phyloP scores from a whole-genome alignment of 2,888 invertebrate genomes.

The Atrina japonica region DNA sequence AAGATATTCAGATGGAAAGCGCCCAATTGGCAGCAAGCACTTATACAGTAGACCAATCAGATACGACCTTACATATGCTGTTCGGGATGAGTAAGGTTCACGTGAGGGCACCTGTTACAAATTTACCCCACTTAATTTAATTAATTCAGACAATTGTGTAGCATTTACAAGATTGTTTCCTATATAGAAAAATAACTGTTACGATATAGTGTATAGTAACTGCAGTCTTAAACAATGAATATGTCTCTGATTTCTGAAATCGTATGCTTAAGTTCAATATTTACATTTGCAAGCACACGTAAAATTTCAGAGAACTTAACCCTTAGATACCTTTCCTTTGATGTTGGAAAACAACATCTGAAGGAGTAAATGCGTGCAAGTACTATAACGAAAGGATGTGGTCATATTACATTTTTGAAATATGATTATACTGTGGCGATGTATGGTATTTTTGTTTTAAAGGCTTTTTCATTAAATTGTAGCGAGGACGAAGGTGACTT shows the following conservation, averaged over 20 bases:
- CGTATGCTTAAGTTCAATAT: constrained; percentile 18
- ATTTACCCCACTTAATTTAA: constrained; percentile 15
- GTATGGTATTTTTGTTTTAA: too few species aligned
- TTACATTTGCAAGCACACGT: constrained; percentile 38
- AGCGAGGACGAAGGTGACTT: too few species aligned
- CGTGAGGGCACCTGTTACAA: constrained; percentile 38
- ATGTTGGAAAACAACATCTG: constrained; percentile 62
- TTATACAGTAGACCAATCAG: constrained; percentile 72
- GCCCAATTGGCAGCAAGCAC: constrained; percentile 77
- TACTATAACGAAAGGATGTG: constrained; percentile 40
- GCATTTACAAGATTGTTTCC: too few species aligned
- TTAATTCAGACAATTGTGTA: not conserved
- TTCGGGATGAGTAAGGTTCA: constrained; percentile 50
- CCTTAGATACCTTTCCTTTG: constrained; percentile 64
- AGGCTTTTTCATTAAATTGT: too few species aligned
- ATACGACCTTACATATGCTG: constrained; percentile 66
- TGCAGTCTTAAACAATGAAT: too few species aligned
- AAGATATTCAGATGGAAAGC: constrained; percentile 74
- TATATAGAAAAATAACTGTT: too few species aligned
- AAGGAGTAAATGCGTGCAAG: constrained; percentile 63
- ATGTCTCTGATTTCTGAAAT: constrained; percentile 10
- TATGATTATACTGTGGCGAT: too few species aligned
- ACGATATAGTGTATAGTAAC: too few species aligned
- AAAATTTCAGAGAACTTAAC: constrained; percentile 50
- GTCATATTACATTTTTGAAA: constrained; percentile 42